Conservation (phyloP, 2,888 invertebrate genomes). For the Phorcus lineatus region DNA sequence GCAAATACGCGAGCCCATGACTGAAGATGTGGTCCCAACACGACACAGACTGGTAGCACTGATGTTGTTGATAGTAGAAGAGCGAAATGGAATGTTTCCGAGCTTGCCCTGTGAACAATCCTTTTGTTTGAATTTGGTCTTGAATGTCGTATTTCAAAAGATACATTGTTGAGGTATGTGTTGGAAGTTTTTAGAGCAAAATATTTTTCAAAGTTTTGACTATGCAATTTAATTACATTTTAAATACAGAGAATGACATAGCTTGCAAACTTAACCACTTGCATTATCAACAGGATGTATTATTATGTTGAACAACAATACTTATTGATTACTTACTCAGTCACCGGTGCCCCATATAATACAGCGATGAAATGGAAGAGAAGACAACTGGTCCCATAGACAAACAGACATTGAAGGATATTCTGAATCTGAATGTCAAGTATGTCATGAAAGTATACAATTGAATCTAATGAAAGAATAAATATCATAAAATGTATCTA, state of each 20-base stretch:
- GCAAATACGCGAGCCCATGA: conserved; percentile 57
- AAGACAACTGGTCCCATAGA: conserved; percentile 39
- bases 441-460: no score
- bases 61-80: conserved; percentile 57
- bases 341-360: conserved; percentile 68
- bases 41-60: conserved; percentile 55
- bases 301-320: neutral
- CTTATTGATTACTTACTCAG: conserved; percentile 53
- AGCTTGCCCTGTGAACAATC: conserved; percentile 51
- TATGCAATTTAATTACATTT: no score
- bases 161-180: neutral
- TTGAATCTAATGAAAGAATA: no score
- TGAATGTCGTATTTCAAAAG: neutral
- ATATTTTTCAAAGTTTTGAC: no score
- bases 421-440: neutral
- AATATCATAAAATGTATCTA: no score
- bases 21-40: conserved; percentile 52
- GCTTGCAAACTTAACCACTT: no score
- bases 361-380: conserved; percentile 59
- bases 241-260: no score
- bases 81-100: conserved; percentile 71
- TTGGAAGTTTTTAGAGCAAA: no score
- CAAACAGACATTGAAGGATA: conserved; percentile 33
- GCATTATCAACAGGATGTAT: no score
- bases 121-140: neutral